Evolutionary conservation across 2,888 invertebrate species (phyloP), one percentile per base, ranked within the genome.

Genomic region (Pseudanteris insignis): DNA sequence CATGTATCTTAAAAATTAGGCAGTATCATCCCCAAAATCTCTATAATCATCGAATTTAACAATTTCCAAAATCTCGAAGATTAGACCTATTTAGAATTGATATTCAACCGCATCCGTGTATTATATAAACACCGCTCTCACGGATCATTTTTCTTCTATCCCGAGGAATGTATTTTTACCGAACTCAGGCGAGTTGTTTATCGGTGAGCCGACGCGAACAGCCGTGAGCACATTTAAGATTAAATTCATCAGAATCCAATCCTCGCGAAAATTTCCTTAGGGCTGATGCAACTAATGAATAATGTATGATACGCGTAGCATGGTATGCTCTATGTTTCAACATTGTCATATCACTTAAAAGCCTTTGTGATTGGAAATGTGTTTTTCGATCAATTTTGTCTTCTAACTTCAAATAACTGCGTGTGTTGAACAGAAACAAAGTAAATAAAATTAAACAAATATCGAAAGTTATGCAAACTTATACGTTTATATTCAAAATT

Each of bases 221-320:
- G 72, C 75, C 72, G 60, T 68, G 64, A 72, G 75, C 72, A 69
- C 69, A 74, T 65, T 75, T 72, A 67, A 78, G 78, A 79, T 79
- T 78, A 79, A 79, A 79, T 79, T 78, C 77, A 78, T 78, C 77
- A 77, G 74, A 77, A 77, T 78, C 76, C 77, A 78, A 77, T 77
- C 72, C 73, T 66, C 67, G 54, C 66, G 64, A 67, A 67, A 70
- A 63, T 67, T 63, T 64, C 72, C 74, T 71, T 63, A 65, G 65
- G 75, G 70, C 69, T 68, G 67, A 62, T 63, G 69, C 60, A 63
- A 65, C 68, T 68, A 65, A 76, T 76, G 75, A 78, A 77, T 77
- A 75, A 77, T 77, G 72, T 71, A 76, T 76, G 47, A 68, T 67
- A 66, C 65, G 63, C 69, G 66, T 62, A 65, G 67, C 65, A 66